A percentile compares a stretch with the other conserved stretches of the same genome.
Evolutionary conservation across 1,140 invertebrate genomes (phyloP).

Genomic region (Mya arenaria): DNA sequence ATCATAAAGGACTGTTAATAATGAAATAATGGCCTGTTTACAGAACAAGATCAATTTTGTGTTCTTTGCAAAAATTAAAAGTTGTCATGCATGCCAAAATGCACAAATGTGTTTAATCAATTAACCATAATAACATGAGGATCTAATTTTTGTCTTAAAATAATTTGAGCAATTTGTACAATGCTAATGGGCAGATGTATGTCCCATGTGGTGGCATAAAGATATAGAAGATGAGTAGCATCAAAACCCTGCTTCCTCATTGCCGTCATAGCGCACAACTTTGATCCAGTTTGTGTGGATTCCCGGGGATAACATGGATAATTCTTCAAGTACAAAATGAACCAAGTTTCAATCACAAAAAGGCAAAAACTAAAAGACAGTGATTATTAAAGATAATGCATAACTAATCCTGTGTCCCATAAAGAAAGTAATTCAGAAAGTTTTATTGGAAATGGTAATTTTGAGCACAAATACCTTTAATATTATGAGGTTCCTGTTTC

Average conservation of each 20-base stretch:
- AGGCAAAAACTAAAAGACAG: neutral
- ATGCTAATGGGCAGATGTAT: slow-evolving; percentile 6
- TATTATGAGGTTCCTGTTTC: no score
- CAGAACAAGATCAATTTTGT: slow-evolving; percentile 43
- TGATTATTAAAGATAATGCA: neutral
- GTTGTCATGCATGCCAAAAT: slow-evolving; percentile 41
- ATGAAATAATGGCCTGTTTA: slow-evolving; percentile 17
- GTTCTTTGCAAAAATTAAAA: slow-evolving; percentile 52
- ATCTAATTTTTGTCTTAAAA: slow-evolving; percentile 39
- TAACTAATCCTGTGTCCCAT: neutral
- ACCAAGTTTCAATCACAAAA: neutral
- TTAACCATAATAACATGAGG: slow-evolving; percentile 50
- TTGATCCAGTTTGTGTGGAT: neutral
- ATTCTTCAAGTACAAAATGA: no score
- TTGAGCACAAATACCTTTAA: no score
- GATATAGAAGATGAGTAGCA: no score
- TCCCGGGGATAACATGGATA: no score
- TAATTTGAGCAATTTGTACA: slow-evolving; percentile 38
- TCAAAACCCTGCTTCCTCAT: neutral
- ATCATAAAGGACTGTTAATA: slow-evolving; percentile 48
- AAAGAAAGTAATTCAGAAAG: neutral
- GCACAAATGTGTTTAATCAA: slow-evolving; percentile 56
- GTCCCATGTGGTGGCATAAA: slow-evolving; percentile 15
- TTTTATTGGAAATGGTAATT: no score
- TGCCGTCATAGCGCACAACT: neutral